Conservation (phyloP, 2,888 invertebrate genomes). For the Charanyca ferruginea region DNA sequence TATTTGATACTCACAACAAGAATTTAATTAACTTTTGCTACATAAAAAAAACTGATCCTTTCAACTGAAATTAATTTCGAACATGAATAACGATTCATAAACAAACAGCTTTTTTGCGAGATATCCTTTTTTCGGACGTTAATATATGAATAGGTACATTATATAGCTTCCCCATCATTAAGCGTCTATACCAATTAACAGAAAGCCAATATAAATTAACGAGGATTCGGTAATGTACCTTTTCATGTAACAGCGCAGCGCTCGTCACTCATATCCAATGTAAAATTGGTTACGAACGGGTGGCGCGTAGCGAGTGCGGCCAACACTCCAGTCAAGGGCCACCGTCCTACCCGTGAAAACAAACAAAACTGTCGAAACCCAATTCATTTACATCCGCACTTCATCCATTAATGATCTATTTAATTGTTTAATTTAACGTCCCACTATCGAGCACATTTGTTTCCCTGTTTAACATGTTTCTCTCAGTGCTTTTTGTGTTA, state of each 20-base stretch:
- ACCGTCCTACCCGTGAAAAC: slow-evolving; percentile 67
- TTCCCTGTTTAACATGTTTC: slow-evolving; percentile 11
- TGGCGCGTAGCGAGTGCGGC: slow-evolving; percentile 24
- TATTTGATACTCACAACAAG: slow-evolving; percentile 16
- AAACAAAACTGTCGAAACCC: slow-evolving; percentile 75
- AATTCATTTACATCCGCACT: slow-evolving; percentile 77
- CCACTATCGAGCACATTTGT: slow-evolving; percentile 35
- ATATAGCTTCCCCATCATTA: slow-evolving; percentile 27
- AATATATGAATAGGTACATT: neutral
- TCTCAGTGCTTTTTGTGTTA: slow-evolving; percentile 16
- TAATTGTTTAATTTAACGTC: slow-evolving; percentile 66
- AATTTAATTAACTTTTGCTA: slow-evolving; percentile 36
- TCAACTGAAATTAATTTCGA: slow-evolving; percentile 42
- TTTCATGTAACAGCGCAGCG: slow-evolving; percentile 47
- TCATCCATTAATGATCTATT: slow-evolving; percentile 73
- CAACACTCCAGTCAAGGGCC: slow-evolving; percentile 63
- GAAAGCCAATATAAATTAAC: slow-evolving; percentile 59
- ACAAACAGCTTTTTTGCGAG: slow-evolving; percentile 9
- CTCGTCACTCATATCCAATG: slow-evolving; percentile 61
- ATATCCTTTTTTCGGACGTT: neutral
- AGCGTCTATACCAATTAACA: slow-evolving; percentile 47
- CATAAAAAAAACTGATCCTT: slow-evolving; percentile 30
- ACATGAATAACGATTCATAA: slow-evolving; percentile 35
- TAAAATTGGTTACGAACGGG: slow-evolving; percentile 64
- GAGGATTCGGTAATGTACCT: slow-evolving; percentile 52